Evolutionary conservation across 2,797 vertebrate species (phyloP), one percentile per base, ranked within the genome.

Genomic region (Crax fasciolata): DNA sequence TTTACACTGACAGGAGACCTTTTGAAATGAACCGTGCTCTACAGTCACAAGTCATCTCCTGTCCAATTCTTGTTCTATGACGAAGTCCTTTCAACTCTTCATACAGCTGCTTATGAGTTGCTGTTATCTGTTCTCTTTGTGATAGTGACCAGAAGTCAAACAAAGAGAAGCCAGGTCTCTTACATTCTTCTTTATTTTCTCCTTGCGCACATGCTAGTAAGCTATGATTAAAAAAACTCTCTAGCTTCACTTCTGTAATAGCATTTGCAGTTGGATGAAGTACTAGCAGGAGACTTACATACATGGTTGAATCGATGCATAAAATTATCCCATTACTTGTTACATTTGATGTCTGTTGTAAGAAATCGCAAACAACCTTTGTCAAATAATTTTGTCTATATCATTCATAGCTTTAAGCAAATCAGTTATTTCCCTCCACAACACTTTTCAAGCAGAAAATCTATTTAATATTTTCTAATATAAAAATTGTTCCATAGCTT

Each of bases 101-200:
- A 72, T 72, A 41, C 11, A 58, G 20, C 41, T 73, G 13, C 28
- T 78, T 87, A 83, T 49, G 43, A 74, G 54, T 61, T 96, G n/a
- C 58, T 94, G 54, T 85, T 20, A 4, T 80, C 44, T 81, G 57
- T 83, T 89, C 68, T 51, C 20, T 87, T 68, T 84, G 79, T 86
- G 79, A 87, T 48, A 85, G 68, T 59, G 66, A 89, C 72, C 41
- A 87, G 87, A 92, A 95, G 84, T 73, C 52, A 90, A 94, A 92
- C 39, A 2, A 83, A 79, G 63, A 62, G 46, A 76, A 79, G 20
- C 12, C 63, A 70, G 25, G 55, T 66, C 35, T 87, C 63, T 79
- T 35, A 30, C 39, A 61, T 17, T 80, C 20, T 48, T 62, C 52
- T 94, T 91, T 92, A 84, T 89, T 75, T 79, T 46, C 41, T 75